Percentiles rank a stretch among this genome's conserved stretches.
These are phyloP conservation scores for Phortica okadai DNA, from an alignment of 2,888 invertebrate species.

Conservation along the genomic window DNA sequence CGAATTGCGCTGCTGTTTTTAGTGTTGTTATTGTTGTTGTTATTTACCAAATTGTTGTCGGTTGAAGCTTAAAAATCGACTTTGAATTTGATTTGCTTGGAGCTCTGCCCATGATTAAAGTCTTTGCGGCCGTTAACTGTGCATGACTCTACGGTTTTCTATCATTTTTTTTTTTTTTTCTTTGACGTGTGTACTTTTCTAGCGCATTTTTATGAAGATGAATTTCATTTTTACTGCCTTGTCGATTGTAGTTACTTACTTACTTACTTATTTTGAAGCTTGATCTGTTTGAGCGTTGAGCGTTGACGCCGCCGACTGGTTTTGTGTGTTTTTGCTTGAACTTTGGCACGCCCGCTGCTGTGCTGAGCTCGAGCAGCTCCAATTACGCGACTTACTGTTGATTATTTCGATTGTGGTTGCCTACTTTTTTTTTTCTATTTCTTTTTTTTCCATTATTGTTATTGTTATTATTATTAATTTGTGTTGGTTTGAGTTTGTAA, in stretches of 20 bases:
- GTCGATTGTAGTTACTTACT: neutral
- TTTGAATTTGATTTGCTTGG: neutral
- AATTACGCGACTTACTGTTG: slow-evolving; percentile 10
- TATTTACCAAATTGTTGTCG: too few relatives aligned
- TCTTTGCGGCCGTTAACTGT: neutral
- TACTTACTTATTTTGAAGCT: neutral
- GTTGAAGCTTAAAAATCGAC: neutral
- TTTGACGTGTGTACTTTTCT: too few relatives aligned
- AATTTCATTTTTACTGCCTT: slow-evolving; percentile 3
- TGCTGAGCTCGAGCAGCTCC: slow-evolving; percentile 5
- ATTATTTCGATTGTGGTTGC: neutral
- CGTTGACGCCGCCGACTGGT: neutral
- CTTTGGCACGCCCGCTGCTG: neutral
- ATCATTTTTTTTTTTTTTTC: neutral
- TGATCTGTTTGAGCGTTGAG: neutral
- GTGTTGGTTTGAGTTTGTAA: slow-evolving; percentile 35
- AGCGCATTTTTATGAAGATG: neutral
- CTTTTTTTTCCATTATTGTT: slow-evolving; percentile 59
- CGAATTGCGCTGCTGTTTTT: neutral
- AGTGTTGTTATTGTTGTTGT: neutral
- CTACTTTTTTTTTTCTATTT: neutral
- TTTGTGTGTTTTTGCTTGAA: slow-evolving; percentile 5
- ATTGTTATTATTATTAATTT: slow-evolving; percentile 43
- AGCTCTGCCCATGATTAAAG: neutral
- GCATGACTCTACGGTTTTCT: slow-evolving; percentile 5